Percentiles rank a stretch among this genome's conserved stretches.
phyloP scores from a whole-genome alignment of 2,797 vertebrate species.

The Loriculus beryllinus region DNA sequence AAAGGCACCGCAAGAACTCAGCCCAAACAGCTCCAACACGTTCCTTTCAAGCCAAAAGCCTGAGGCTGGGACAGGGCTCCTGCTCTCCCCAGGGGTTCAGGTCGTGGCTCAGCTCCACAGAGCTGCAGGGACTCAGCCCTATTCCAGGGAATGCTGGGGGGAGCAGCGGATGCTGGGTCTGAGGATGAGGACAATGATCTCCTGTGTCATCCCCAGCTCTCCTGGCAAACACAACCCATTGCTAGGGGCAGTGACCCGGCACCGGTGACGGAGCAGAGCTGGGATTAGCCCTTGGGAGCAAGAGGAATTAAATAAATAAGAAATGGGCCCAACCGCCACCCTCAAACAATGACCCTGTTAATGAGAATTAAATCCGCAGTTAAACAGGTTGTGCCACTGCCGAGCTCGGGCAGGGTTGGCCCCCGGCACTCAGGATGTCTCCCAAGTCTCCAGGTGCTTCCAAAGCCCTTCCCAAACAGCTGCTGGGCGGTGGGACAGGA shows the following conservation, averaged over 20 bases:
- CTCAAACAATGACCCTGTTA: conserved; percentile 51
- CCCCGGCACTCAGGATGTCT: neutral
- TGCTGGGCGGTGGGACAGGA: accelerated
- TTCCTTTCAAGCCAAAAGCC: neutral
- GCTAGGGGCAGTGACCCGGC: accelerated
- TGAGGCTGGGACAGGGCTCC: neutral
- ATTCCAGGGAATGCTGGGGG: accelerated
- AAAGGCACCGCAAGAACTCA: neutral
- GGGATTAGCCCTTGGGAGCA: neutral
- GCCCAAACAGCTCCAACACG: no score
- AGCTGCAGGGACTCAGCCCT: neutral
- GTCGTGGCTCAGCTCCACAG: accelerated
- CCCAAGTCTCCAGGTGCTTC: neutral
- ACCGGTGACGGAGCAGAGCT: neutral
- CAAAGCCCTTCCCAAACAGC: neutral
- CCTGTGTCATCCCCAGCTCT: accelerated
- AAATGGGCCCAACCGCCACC: neutral
- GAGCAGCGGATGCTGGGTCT: accelerated
- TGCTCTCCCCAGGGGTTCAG: neutral
- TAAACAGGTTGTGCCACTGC: conserved; percentile 55
- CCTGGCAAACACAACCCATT: accelerated
- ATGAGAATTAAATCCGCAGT: conserved; percentile 45
- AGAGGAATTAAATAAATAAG: neutral
- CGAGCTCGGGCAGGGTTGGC: neutral
- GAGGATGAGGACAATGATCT: neutral